phyloP scores from a whole-genome alignment of 2,888 invertebrate species.

The Zele albiditarsus region DNA sequence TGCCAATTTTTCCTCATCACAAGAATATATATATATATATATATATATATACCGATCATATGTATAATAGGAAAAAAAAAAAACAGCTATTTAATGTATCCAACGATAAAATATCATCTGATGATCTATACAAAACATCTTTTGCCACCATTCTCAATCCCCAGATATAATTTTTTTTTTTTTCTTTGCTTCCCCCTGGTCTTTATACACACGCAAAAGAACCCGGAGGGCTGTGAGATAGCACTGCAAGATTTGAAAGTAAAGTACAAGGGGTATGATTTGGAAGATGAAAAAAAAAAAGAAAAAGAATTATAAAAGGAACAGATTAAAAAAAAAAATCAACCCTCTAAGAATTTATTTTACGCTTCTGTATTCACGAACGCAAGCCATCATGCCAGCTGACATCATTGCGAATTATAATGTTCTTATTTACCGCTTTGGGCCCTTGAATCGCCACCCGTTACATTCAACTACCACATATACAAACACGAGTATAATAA shows the following conservation, averaged over 20 bases:
- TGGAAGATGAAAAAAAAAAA: neutral
- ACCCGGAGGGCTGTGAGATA: neutral
- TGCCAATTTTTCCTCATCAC: neutral
- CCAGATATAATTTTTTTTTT: too few relatives aligned
- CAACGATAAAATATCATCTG: neutral
- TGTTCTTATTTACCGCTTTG: constrained; percentile 53
- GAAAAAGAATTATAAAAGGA: constrained; percentile 20
- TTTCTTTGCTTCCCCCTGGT: neutral
- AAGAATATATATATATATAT: too few relatives aligned
- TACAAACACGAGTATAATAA: too few relatives aligned
- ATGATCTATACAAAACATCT: too few relatives aligned
- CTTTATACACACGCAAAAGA: neutral
- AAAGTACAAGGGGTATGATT: neutral
- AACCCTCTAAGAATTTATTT: constrained; percentile 35
- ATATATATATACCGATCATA: too few relatives aligned
- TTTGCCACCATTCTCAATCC: too few relatives aligned
- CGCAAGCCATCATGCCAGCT: constrained; percentile 55
- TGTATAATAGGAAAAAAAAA: too few relatives aligned
- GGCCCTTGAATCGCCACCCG: constrained; percentile 40
- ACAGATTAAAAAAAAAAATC: constrained; percentile 35
- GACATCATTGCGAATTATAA: constrained; percentile 53
- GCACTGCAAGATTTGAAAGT: neutral
- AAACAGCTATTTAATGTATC: neutral
- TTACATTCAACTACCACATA: neutral
- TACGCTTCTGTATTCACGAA: constrained; percentile 32